phyloP scores from a whole-genome alignment of 2,888 invertebrate species.

The Drosophila demipolita region DNA sequence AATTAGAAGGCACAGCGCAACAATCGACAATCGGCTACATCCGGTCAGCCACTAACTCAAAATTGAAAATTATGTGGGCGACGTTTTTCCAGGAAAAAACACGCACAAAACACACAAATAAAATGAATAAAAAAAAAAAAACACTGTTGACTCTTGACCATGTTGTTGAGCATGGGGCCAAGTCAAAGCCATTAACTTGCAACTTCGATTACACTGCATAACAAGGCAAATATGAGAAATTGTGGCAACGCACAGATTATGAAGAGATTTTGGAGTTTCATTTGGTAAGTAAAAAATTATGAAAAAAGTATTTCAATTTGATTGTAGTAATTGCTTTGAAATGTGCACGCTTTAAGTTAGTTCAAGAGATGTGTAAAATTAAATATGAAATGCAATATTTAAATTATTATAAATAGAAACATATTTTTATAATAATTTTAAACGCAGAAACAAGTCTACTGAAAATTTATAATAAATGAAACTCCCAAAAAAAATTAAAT shows the following conservation, averaged over 20 bases:
- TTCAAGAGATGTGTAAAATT: not conserved
- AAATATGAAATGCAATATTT: not conserved
- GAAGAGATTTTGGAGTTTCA: not conserved
- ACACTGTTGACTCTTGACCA: constrained; percentile 62
- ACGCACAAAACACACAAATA: constrained; percentile 56
- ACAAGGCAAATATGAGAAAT: constrained; percentile 3
- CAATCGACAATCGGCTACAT: constrained; percentile 69
- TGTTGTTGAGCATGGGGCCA: constrained; percentile 62
- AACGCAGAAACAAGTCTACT: too few relatives aligned
- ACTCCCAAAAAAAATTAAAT: not conserved
- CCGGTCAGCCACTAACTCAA: constrained; percentile 72
- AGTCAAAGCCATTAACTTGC: constrained; percentile 69
- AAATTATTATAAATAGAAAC: too few relatives aligned
- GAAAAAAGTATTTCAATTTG: not conserved
- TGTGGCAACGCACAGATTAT: not conserved
- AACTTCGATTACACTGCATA: constrained; percentile 61
- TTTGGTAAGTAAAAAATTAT: not conserved
- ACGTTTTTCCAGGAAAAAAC: constrained; percentile 74
- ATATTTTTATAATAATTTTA: too few relatives aligned
- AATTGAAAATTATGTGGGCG: constrained; percentile 81
- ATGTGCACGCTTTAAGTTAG: not conserved
- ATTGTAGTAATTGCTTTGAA: not conserved
- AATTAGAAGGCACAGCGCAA: constrained; percentile 47
- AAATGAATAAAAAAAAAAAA: constrained; percentile 22
- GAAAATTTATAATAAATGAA: too few relatives aligned